Evolutionary conservation across 2,888 invertebrate species (phyloP).

Genomic region (Catonia carolina): DNA sequence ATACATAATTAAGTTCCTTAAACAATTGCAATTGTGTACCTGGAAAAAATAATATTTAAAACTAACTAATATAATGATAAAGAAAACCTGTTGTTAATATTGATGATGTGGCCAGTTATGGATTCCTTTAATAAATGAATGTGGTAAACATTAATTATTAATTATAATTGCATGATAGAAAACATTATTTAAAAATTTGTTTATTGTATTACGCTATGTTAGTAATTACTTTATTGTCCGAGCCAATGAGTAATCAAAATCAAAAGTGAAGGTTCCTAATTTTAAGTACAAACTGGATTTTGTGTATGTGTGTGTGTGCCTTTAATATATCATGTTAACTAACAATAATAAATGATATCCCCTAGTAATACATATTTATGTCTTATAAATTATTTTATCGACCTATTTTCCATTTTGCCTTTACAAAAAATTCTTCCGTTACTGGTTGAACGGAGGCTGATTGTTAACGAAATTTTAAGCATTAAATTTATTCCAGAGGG

Average conservation of each 20-base stretch:
- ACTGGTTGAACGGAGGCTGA: too few species aligned
- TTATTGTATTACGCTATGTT: conserved; percentile 26
- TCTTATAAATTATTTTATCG: too few species aligned
- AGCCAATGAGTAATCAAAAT: conserved; percentile 33
- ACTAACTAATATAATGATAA: too few species aligned
- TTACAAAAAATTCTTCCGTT: too few species aligned
- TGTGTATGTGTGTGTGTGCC: conserved; percentile 33
- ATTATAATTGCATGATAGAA: conserved; percentile 13
- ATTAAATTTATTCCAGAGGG: too few species aligned
- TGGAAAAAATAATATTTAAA: conserved; percentile 12
- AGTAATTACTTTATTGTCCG: conserved; percentile 30
- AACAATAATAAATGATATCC: conserved; percentile 32
- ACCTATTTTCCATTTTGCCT: too few species aligned
- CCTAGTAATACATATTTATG: too few species aligned
- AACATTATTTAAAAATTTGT: conserved; percentile 17
- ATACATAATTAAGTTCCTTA: conserved; percentile 2
- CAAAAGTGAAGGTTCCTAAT: conserved; percentile 33
- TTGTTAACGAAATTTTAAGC: too few species aligned
- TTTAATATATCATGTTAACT: conserved; percentile 31
- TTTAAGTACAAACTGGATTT: conserved; percentile 33
- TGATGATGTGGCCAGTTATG: conserved; percentile 12
- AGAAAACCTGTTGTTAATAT: conserved; percentile 1
- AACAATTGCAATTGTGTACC: conserved; percentile 2
- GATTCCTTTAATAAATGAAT: not conserved
- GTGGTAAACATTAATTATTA: conserved; percentile 9